Percentiles rank a stretch among this genome's conserved stretches.
These are phyloP conservation scores for Sceloporus undulatus DNA, from an alignment of 2,113 vertebrate species.

Conservation along the genomic window DNA sequence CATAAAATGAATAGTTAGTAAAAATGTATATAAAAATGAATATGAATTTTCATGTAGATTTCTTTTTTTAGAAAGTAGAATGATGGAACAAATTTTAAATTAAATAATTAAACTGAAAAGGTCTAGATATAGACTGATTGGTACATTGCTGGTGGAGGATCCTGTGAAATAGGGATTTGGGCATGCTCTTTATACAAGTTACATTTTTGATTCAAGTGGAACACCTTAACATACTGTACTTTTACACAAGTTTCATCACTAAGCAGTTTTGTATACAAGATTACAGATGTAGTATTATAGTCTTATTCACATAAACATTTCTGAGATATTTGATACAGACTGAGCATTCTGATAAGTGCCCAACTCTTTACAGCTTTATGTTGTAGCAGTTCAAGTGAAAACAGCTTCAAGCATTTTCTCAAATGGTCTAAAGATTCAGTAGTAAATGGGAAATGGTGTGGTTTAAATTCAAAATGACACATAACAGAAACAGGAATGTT, in stretches of 20 bases:
- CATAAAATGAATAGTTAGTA: too few species aligned
- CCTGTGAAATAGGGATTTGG: background rate
- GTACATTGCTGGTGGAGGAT: background rate
- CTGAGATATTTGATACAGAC: background rate
- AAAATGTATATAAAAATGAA: background rate
- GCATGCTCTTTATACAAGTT: background rate
- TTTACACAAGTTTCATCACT: background rate
- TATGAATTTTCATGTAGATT: background rate
- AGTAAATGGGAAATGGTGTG: background rate
- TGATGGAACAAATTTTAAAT: background rate
- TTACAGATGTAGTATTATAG: background rate
- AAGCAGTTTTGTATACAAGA: background rate
- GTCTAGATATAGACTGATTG: too few species aligned
- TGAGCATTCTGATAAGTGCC: background rate
- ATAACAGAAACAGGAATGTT: conserved; percentile 5
- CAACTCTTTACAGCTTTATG: conserved; percentile 4
- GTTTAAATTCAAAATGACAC: conserved; percentile 10
- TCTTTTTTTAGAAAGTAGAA: background rate
- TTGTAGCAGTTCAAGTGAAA: conserved; percentile 19
- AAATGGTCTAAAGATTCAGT: conserved; percentile 35
- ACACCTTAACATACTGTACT: too few species aligned
- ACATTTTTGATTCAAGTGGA: background rate
- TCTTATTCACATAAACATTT: conserved; percentile 2
- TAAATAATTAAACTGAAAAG: too few species aligned
- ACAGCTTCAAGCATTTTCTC: conserved; percentile 23